Base-by-base conservation (phyloP, 2,888 invertebrate genomes). In the Oegoconia quadripuncta region DNA sequence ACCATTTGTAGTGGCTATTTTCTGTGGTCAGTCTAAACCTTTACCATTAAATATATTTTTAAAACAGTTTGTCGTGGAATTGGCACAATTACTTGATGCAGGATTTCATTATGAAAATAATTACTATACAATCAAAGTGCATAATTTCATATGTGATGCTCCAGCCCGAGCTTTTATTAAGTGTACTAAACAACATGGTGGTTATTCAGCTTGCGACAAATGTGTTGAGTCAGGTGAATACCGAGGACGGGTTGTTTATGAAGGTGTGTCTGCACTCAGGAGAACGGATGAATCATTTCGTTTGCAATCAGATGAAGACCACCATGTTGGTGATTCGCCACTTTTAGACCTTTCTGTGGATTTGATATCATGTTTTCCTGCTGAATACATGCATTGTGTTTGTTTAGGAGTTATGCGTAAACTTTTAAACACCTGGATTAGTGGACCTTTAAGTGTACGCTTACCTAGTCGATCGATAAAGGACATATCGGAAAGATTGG, bases 111-210 rank as follows among this genome's bases (percentile, higher is more conserved):
- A 30, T 25, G 22, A 34, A 26, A 34, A 27, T 39, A 30, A 13
- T 27, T 31, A 39, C 22, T 39, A 34, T 12, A 34, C 26, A 12
- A 11, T 39, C 26, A 18, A 34, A 39, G 20, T 39, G 5, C 34
- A 35, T 17, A 39, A 34, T 15, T 39, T 39, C 20, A 30, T 39
- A 26, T 39, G 39, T 34, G 39, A 39, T 22, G 39, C 39, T n/a
- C 39, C 34, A 26, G 39, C 39, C 9, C 22, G 34, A 25, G 27
- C 39, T 7, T 30, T 34, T 23, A 18, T 39, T 5, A 39, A 39
- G 15, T 26, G 39, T 26, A 34, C 34, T n/a, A 39, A 39, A 30
- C 25, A 29, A 23, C 29, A 39, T 30, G 34, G 39, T 39, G 39
- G n/a, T n/a, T n/a, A n/a, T n/a, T n/a, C n/a, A n/a, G n/a, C n/a